A percentile compares a stretch with the other conserved stretches of the same genome.
Conservation (phyloP, 53 echinoderm and acorn worm species). For the Pentamera pediparva region DNA sequence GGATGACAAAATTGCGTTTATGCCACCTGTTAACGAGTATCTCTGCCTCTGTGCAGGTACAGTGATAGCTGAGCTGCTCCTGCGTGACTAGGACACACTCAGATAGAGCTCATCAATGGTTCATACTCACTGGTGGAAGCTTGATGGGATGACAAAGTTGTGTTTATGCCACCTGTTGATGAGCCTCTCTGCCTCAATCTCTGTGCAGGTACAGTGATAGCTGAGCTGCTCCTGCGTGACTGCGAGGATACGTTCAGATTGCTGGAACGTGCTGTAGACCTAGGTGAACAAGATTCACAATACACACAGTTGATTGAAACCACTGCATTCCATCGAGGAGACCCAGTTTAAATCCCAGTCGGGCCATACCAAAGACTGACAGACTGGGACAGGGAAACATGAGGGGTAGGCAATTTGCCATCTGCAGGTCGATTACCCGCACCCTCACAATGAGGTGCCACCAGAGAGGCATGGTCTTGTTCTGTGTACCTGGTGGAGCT, state of each 20-base stretch:
- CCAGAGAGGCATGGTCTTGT: too few species aligned
- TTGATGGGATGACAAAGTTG: constrained; percentile 49
- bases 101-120: background rate
- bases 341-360: too few species aligned
- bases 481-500: too few species aligned
- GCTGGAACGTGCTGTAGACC: constrained; percentile 82
- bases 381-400: too few species aligned
- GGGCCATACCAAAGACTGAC: too few species aligned
- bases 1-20: constrained; percentile 50
- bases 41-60: constrained; percentile 46
- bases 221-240: constrained; percentile 67
- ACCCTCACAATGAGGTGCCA: too few species aligned
- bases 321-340: too few species aligned
- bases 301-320: too few species aligned
- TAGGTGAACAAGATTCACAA: too few species aligned
- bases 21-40: constrained; percentile 51
- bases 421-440: too few species aligned
- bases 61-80: constrained; percentile 69
- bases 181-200: constrained; percentile 53
- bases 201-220: constrained; percentile 48
- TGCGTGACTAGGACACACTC: constrained; percentile 49
- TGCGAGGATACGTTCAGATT: constrained; percentile 68
- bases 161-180: constrained; percentile 53
- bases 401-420: too few species aligned
- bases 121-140: constrained; percentile 57